Base-by-base conservation (phyloP, 2,113 vertebrate genomes). In the Candoia aspera region DNA sequence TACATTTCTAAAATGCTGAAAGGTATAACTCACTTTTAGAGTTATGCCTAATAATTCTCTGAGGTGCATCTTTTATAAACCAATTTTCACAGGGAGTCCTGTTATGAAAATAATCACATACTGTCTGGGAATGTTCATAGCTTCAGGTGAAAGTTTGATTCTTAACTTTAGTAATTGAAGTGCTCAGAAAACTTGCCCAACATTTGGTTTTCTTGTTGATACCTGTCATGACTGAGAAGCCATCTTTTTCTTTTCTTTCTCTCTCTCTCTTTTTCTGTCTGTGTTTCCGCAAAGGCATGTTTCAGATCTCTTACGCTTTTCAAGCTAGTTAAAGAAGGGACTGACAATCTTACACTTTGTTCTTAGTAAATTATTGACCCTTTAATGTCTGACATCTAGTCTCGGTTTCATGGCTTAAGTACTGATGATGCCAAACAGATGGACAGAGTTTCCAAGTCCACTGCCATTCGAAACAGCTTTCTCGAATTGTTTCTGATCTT, bases 381-480 rank as follows among this genome's bases (percentile, higher is more conserved):
- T 57, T 93, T 94, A 94, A 94, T 94, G 84, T 86, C 86, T 94
- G 92, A 95, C 87, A 91, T 93, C 57, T 8, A 92, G 59, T 94
- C 95, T 94, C 87, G 6, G 87, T 95, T 96, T 96, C 91, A 95
- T 1, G 1, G 90, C 92, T 93, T 94, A 94, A 94, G 60, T 93
- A 84, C 62, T 94, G 93, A 95, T 94, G 95, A 93, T 95, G 93
- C 60, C 93, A 86, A 96, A 94, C 94, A 96, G 91, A 93, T 93
- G 93, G 94, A 88, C 57, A 8, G 0, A 91, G 24, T 0, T 62
- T 29, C 83, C 73, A 21, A 94, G 89, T 23, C 60, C 91, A 23
- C 42, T 93, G 92, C 92, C 89, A 8, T 58, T 59, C n/a, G 46
- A 17, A 87, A 92, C 90, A 89, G 89, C 92, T 68, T 93, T 91